Percentiles rank a stretch among this genome's conserved stretches.
Evolutionary conservation across 2,888 invertebrate species (phyloP).

Genomic region (Helobdella robusta): DNA sequence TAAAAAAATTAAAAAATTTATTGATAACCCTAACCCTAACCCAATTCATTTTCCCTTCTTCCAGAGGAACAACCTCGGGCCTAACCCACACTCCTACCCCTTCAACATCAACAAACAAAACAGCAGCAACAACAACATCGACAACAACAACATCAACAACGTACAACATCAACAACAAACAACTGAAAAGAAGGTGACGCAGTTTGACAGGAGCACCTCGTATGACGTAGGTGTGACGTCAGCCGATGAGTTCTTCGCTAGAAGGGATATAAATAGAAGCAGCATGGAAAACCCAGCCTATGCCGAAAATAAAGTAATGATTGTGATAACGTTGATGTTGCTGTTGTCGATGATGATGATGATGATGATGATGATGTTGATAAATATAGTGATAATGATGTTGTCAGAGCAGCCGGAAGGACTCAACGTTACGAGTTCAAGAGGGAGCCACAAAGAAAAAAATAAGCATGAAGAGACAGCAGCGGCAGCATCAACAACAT

Average conservation of each 20-base stretch:
- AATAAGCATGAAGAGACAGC: background rate
- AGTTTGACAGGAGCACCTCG: constrained; percentile 13
- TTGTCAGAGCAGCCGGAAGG: too few species aligned
- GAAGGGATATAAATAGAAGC: background rate
- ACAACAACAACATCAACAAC: constrained; percentile 5
- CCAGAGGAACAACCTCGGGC: too few species aligned
- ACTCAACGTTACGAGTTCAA: background rate
- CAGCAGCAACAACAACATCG: constrained; percentile 4
- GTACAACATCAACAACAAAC: too few species aligned
- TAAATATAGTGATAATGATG: too few species aligned
- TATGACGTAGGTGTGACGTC: constrained; percentile 11
- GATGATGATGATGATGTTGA: too few species aligned
- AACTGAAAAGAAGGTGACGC: background rate
- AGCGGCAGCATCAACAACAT: too few species aligned
- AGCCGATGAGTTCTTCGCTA: background rate
- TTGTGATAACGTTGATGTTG: too few species aligned
- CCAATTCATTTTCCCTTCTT: too few species aligned
- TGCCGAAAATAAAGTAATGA: too few species aligned
- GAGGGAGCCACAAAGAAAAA: background rate
- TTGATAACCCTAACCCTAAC: too few species aligned
- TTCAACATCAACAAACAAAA: constrained; percentile 8
- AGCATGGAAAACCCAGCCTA: background rate
- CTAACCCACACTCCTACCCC: background rate
- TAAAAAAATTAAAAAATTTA: background rate
- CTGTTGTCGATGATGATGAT: too few species aligned